Percentiles rank a stretch among this genome's conserved stretches.
Evolutionary conservation across 1,140 invertebrate genomes (phyloP).

Genomic region (Popillia japonica): DNA sequence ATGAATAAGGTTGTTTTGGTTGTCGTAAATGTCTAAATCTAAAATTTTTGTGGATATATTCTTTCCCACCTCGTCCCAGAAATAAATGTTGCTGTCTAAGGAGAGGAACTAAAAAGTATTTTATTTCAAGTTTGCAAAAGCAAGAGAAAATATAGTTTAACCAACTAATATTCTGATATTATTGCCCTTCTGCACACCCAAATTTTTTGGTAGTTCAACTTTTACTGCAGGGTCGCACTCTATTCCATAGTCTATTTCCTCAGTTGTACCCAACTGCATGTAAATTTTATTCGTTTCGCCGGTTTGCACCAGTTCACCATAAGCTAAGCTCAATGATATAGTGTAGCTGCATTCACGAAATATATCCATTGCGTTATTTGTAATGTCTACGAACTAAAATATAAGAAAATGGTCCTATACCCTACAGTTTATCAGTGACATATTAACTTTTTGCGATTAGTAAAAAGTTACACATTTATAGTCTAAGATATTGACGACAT

Average conservation of each 20-base stretch:
- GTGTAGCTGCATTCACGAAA: not conserved
- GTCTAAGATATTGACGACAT: no score
- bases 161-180: not conserved
- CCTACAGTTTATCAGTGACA: no score
- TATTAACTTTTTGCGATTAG: no score
- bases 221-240: not conserved
- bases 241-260: not conserved
- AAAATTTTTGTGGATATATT: conserved; percentile 24
- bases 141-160: not conserved
- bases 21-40: conserved; percentile 4
- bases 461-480: no score
- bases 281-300: not conserved
- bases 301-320: conserved; percentile 4
- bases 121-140: not conserved
- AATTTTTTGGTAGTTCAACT: not conserved
- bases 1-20: not conserved
- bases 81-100: not conserved
- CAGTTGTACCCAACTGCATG: conserved; percentile 13
- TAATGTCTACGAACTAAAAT: conserved; percentile 35
- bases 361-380: conserved; percentile 13
- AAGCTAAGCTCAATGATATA: conserved; percentile 1
- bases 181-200: not conserved
- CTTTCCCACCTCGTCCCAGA: not conserved
- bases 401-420: not conserved
- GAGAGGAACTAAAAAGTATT: conserved; percentile 8